Evolutionary conservation across 2,797 vertebrate genomes (phyloP), one percentile per base, ranked within the genome.

Genomic region (Allobates femoralis): DNA sequence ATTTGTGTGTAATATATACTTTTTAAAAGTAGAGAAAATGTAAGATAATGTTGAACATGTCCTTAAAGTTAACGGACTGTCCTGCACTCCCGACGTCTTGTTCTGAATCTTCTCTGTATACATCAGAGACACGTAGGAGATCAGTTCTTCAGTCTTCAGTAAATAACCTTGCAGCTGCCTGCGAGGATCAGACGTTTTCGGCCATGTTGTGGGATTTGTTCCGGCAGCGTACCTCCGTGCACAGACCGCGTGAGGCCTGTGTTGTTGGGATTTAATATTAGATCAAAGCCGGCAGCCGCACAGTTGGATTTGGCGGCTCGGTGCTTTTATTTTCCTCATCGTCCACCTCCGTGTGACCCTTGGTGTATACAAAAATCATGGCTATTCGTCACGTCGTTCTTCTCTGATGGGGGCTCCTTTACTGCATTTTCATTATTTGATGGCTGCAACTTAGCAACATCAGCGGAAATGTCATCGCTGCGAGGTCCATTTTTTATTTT

Each of bases 251-350:
- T 34, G 28, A 77, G 76, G 16, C 30, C 37, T 66, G 11, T 67
- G 37, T 28, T 66, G 58, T 23, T 32, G 7, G 16, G 41, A 23
- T 10, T 62, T 79, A 80, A 66, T 66, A 66, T 51, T 80, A 80
- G 62, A 81, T 81, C 79, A 66, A 62, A 80, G 79, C 60, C 6
- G 62, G 26, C 51, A 30, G 41, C 41, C 3, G 28, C 62, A 32
- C 46, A 23, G 32, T 46, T 28, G 62, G 79, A 66, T 5, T 41
- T 37, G 26, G 18, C 21, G 34, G 3, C 37, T 12, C 8, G 6
- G 7, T 67, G 41, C 34, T 50, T 80, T 19, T 30, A 28, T 66
- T 26, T 80, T 64, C 58, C 18, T 62, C 26, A 18, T n/a, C 12
- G 32, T 84, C n/a, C 37, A 64, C 30, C 26, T 64, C 62, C 41